These are phyloP conservation scores for Thunnus thynnus DNA, from an alignment of 2,113 vertebrate genomes.

Conservation along the genomic window DNA sequence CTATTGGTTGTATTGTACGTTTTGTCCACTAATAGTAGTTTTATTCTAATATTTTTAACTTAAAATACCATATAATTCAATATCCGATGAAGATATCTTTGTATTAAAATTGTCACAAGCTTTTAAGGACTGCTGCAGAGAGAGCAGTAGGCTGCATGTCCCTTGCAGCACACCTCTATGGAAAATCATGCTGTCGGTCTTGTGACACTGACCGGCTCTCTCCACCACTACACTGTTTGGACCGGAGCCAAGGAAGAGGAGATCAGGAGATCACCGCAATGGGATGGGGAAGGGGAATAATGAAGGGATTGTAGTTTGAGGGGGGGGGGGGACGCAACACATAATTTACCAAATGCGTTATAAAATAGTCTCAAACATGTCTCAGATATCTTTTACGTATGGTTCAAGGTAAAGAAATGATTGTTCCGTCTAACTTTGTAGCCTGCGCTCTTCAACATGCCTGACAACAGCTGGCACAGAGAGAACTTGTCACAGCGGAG, in stretches of 20 bases:
- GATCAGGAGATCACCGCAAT: constrained; percentile 59
- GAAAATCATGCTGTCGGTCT: constrained; percentile 81
- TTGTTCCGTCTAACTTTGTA: constrained; percentile 42
- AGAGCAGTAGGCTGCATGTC: not conserved
- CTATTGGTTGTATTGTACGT: not conserved
- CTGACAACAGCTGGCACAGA: constrained; percentile 67
- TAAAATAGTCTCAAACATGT: not conserved
- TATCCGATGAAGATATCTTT: not conserved
- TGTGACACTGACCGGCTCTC: constrained; percentile 76
- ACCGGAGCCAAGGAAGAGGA: constrained; percentile 57
- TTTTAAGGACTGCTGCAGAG: not conserved
- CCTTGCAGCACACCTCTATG: constrained; percentile 67
- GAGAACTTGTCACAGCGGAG: constrained; percentile 56
- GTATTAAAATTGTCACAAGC: not conserved
- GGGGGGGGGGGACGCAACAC: not conserved
- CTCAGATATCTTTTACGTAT: not conserved
- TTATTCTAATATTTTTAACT: not conserved
- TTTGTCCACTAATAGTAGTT: not conserved
- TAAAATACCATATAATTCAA: not conserved
- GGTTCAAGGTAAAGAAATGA: not conserved
- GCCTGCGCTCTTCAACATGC: constrained; percentile 53
- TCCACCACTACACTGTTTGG: constrained; percentile 56
- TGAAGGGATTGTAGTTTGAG: constrained; percentile 8
- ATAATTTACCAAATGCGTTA: not conserved
- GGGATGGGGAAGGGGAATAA: constrained; percentile 44